A percentile compares a stretch with the other conserved stretches of the same genome.
Conservation (phyloP, 2,797 vertebrate species). For the Sebastiscus albofasciatus region DNA sequence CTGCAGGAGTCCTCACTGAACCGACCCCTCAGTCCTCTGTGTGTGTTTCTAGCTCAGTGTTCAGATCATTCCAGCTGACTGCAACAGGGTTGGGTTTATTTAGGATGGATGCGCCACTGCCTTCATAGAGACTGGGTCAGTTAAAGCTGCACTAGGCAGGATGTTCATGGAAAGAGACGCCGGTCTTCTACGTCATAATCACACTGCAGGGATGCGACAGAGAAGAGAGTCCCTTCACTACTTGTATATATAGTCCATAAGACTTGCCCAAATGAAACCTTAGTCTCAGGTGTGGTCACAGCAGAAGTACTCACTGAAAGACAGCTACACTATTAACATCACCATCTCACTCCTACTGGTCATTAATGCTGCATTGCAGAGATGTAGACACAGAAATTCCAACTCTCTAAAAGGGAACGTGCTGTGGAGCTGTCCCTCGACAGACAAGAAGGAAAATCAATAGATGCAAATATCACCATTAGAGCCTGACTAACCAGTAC, state of each 20-base stretch:
- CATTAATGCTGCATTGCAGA: constrained; percentile 25
- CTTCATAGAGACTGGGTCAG: constrained; percentile 4
- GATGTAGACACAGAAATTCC: not conserved
- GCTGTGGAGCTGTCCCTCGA: not conserved
- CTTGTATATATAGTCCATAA: not conserved
- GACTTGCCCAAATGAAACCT: not conserved
- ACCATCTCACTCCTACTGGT: not conserved
- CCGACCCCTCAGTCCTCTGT: constrained; percentile 16
- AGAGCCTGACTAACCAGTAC: not conserved
- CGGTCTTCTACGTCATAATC: not conserved
- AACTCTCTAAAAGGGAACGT: not conserved
- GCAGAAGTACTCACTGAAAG: not conserved
- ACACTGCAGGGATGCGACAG: not conserved
- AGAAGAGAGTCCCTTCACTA: not conserved
- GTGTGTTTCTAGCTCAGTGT: constrained; percentile 54
- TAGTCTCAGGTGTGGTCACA: constrained; percentile 1
- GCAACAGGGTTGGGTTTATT: constrained; percentile 9
- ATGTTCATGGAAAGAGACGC: not conserved
- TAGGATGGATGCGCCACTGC: constrained; percentile 34
- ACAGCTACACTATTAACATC: not conserved
- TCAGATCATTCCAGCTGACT: constrained; percentile 46
- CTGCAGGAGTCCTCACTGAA: constrained; percentile 41
- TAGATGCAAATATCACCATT: not conserved
- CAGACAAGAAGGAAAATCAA: not conserved
- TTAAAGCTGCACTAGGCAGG: constrained; percentile 20